Evolutionary conservation across 2,888 invertebrate species (phyloP).

Genomic region (Plagiodera versicolora): DNA sequence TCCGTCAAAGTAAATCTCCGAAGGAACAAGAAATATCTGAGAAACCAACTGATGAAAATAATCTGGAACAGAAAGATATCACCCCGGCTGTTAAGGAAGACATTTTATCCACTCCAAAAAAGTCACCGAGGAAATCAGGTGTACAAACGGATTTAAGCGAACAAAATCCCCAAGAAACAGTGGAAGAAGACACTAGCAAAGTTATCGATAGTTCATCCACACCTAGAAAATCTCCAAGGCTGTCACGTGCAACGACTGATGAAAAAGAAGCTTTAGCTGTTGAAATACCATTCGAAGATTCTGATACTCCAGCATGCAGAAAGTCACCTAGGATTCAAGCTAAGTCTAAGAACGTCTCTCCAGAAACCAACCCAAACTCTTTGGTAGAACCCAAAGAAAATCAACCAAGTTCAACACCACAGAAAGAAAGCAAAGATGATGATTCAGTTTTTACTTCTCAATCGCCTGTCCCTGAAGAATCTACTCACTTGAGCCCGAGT

Average conservation of each 20-base stretch:
- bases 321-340: constrained; percentile 32
- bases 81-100: neutral
- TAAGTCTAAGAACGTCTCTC: constrained; percentile 5
- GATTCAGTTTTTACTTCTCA: neutral
- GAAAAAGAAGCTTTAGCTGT: neutral
- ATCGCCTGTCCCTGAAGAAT: neutral
- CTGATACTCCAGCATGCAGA: constrained; percentile 6
- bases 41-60: neutral
- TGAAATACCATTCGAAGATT: neutral
- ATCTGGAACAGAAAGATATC: neutral
- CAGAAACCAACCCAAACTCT: neutral
- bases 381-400: neutral
- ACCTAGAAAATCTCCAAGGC: constrained; percentile 10
- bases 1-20: neutral
- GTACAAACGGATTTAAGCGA: neutral
- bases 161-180: neutral
- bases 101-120: neutral
- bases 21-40: neutral
- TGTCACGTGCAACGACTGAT: neutral
- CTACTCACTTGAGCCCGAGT: constrained; percentile 16
- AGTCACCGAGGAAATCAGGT: neutral
- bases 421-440: neutral
- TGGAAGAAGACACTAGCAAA: neutral
- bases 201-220: neutral
- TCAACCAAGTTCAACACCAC: neutral